phyloP scores from a whole-genome alignment of 37 sponge, comb jelly and placozoan genomes.

The Oscarella lobularis region DNA sequence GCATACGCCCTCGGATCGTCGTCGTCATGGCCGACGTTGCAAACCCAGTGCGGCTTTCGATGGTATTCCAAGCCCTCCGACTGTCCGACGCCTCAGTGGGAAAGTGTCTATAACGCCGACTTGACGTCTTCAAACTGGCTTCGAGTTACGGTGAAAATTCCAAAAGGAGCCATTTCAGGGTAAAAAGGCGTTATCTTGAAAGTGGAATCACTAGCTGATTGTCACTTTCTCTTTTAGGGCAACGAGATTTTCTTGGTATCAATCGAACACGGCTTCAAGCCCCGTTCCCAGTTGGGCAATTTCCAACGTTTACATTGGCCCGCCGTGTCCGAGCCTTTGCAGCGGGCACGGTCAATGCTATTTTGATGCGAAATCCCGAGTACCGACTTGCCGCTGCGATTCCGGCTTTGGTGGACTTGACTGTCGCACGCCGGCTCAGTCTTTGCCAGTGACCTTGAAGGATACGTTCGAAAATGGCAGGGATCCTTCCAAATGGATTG shows the following conservation, averaged over 20 bases:
- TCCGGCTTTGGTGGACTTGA: not conserved
- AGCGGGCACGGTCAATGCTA: not conserved
- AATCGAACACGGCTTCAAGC: no score
- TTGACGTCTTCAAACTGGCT: no score
- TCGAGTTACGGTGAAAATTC: not conserved
- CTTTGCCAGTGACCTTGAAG: not conserved
- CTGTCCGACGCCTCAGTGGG: no score
- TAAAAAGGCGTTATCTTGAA: no score
- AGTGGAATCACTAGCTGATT: no score
- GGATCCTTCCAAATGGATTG: not conserved
- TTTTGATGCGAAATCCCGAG: not conserved
- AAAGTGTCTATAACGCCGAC: no score
- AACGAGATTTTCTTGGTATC: slow-evolving; percentile 1
- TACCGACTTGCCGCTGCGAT: not conserved
- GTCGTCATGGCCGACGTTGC: no score
- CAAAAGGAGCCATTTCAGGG: not conserved
- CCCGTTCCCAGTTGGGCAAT: slow-evolving; percentile 5
- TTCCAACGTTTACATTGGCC: slow-evolving; percentile 3
- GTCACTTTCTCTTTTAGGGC: not conserved
- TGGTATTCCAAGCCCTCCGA: no score
- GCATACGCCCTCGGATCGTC: no score
- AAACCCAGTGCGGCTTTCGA: no score
- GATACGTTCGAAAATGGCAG: not conserved
- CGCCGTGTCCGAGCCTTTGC: not conserved
- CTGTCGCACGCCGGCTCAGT: not conserved